Conservation (phyloP, 2,113 vertebrate genomes). For the Scophthalmus maximus region DNA sequence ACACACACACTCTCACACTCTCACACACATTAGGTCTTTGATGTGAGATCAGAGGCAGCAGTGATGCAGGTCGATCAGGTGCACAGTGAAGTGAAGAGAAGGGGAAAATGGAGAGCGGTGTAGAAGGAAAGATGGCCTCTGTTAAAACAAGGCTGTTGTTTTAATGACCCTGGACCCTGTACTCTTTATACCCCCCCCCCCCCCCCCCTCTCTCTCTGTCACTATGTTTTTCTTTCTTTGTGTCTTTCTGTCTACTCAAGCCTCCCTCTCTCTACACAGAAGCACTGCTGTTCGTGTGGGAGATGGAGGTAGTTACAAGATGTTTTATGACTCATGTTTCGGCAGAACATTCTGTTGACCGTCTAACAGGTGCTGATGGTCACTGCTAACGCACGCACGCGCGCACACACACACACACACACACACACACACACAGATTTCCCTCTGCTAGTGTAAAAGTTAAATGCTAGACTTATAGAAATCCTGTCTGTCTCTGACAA, state of each 20-base stretch:
- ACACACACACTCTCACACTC: conserved; percentile 1
- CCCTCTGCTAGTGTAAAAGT: conserved; percentile 67
- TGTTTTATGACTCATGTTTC: conserved; percentile 44
- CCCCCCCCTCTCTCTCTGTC: conserved; percentile 6
- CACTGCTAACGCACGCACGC: conserved; percentile 29
- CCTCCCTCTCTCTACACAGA: conserved; percentile 8
- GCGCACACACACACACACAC: conserved; percentile 26
- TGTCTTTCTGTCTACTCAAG: conserved; percentile 7
- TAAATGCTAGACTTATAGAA: conserved; percentile 62
- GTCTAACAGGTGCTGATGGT: conserved; percentile 72
- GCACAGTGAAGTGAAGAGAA: conserved; percentile 34
- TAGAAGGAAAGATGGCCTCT: conserved; percentile 33
- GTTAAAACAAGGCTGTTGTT: conserved; percentile 61
- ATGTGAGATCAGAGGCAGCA: conserved; percentile 80
- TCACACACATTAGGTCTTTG: conserved; percentile 63
- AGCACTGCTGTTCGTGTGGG: conserved; percentile 15
- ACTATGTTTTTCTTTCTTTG: conserved; percentile 12
- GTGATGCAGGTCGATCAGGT: conserved; percentile 78
- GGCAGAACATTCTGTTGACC: conserved; percentile 30
- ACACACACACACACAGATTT: conserved; percentile 12
- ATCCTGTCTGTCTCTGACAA: conserved; percentile 60
- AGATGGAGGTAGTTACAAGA: conserved; percentile 44
- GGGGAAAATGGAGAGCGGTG: conserved; percentile 31
- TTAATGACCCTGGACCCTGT: conserved; percentile 56
- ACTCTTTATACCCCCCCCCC: conserved; percentile 53